A percentile compares a stretch with the other conserved stretches of the same genome.
These are phyloP conservation scores for Imbricaverruca yamaguchii DNA, from an alignment of 2,888 invertebrate species.

Conservation along the genomic window DNA sequence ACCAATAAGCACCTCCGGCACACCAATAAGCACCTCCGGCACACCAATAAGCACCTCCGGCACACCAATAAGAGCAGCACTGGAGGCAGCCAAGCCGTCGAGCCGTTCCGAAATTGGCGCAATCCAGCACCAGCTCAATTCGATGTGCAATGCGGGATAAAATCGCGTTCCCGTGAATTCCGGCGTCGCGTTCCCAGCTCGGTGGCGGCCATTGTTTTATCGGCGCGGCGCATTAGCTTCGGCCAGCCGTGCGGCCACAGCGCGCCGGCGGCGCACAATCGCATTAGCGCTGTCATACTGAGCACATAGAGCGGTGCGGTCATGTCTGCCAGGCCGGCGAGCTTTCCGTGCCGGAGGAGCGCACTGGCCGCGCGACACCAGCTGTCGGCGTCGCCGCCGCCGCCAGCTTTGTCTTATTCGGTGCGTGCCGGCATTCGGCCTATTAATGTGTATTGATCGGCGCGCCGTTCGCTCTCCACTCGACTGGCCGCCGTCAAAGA, in stretches of 20 bases:
- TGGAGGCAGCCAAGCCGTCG: too few species aligned
- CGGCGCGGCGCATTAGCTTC: not conserved
- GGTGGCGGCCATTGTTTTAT: not conserved
- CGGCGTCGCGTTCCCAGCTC: not conserved
- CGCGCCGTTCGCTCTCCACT: not conserved
- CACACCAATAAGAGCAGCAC: too few species aligned
- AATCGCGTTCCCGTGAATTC: not conserved
- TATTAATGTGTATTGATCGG: constrained; percentile 11
- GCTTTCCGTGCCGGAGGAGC: not conserved
- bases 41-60: too few species aligned
- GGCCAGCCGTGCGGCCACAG: not conserved
- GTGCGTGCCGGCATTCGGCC: not conserved
- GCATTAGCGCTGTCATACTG: not conserved
- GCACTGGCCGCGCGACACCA: not conserved
- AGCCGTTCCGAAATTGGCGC: not conserved
- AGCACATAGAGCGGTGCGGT: not conserved
- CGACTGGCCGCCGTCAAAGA: constrained; percentile 1
- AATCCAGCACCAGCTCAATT: not conserved
- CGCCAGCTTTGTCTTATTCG: not conserved
- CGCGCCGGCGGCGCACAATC: not conserved
- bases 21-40: too few species aligned
- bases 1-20: too few species aligned
- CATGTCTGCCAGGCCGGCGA: not conserved
- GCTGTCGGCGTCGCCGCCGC: not conserved
- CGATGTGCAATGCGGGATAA: not conserved